Evolutionary conservation across 2,797 vertebrate species (phyloP).

Genomic region (Synanceia verrucosa): DNA sequence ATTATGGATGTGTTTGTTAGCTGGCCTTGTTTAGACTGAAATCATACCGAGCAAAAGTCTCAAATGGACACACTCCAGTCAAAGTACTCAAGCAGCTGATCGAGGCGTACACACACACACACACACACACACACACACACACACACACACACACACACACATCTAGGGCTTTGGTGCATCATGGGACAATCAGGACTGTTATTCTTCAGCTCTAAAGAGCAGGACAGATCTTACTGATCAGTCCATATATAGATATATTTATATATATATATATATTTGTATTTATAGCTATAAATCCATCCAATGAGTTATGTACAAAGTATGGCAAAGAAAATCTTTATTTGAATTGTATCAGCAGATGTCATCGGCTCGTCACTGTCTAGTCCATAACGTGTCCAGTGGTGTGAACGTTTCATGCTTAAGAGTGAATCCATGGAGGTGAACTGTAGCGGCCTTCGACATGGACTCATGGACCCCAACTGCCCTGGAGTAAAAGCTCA

Average conservation of each 20-base stretch:
- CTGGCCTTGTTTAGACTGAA: background rate
- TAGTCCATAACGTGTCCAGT: constrained; percentile 58
- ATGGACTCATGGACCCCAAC: constrained; percentile 41
- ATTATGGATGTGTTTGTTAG: background rate
- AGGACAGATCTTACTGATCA: constrained; percentile 47
- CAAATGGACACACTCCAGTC: constrained; percentile 47
- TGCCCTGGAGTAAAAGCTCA: constrained; percentile 39
- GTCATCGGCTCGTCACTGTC: constrained; percentile 55
- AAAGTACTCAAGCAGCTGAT: constrained; percentile 50
- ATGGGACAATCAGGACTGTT: constrained; percentile 65
- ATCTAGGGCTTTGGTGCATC: constrained; percentile 74
- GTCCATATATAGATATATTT: constrained; percentile 66
- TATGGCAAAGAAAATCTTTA: constrained; percentile 69
- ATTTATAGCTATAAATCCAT: constrained; percentile 73
- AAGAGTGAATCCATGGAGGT: constrained; percentile 38
- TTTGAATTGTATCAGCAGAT: constrained; percentile 61
- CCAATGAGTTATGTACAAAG: constrained; percentile 74
- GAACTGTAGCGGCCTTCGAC: constrained; percentile 23
- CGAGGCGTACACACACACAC: constrained; percentile 15
- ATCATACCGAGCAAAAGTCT: constrained; percentile 11
- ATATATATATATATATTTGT: constrained; percentile 59
- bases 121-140: too few species aligned
- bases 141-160: constrained; percentile 28
- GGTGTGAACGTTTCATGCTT: constrained; percentile 67
- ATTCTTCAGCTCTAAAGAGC: constrained; percentile 48